phyloP scores from a whole-genome alignment of 2,888 invertebrate species.

The Steinernema carpocapsae region DNA sequence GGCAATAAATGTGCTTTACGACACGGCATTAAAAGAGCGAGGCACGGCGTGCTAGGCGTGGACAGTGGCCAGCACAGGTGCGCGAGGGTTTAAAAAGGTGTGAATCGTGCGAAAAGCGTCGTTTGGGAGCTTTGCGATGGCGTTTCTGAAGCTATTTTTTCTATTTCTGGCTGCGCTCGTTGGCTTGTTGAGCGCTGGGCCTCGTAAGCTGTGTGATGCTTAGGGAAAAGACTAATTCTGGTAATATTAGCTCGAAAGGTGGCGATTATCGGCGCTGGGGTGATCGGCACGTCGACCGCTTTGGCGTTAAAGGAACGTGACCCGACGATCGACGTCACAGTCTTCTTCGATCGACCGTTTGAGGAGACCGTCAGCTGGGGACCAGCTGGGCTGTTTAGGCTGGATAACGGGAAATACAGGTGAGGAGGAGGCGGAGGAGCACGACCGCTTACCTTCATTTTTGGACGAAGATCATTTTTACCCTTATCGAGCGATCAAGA shows the following conservation, averaged over 20 bases:
- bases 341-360: slow-evolving; percentile 56
- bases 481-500: no score
- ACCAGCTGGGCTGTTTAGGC: slow-evolving; percentile 64
- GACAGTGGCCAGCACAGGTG: neutral
- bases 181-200: neutral
- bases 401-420: slow-evolving; percentile 52
- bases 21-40: neutral
- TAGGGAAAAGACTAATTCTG: neutral
- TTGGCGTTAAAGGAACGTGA: slow-evolving; percentile 52
- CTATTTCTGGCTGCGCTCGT: neutral
- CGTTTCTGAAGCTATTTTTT: neutral
- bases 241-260: slow-evolving; percentile 35
- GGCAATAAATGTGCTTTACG: slow-evolving; percentile 5
- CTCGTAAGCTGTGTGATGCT: neutral
- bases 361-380: slow-evolving; percentile 60
- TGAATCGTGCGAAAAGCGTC: neutral
- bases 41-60: neutral
- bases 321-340: slow-evolving; percentile 54
- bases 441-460: neutral
- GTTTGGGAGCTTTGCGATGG: neutral
- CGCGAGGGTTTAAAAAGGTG: no score
- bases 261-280: slow-evolving; percentile 62
- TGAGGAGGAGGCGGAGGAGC: slow-evolving; percentile 14
- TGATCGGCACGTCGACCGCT: slow-evolving; percentile 58
- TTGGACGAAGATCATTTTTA: no score